Base-by-base conservation (phyloP, 2,797 vertebrate species). In the Sebastes taczanowskii region DNA sequence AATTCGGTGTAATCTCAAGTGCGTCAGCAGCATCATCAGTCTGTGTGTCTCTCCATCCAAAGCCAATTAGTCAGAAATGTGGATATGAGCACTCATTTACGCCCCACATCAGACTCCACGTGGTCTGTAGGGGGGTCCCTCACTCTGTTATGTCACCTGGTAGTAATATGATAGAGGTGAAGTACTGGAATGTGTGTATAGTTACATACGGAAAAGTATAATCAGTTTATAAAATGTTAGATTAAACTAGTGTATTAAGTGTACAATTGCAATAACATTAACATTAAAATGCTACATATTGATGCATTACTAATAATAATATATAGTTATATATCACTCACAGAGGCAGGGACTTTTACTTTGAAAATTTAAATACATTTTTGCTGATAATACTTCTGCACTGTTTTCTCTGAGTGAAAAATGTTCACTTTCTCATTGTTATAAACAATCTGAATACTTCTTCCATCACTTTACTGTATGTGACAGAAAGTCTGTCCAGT, bases 71-170 rank as follows among this genome's bases (percentile, higher is more conserved):
- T 88, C 68, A 81, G 78, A 86, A 86, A 86, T 80, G 71, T 76
- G 84, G 69, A 77, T 69, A 61, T n/a, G 52, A 83, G 60, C 56
- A 25, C 71, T 77, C 38, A 38, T 61, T 74, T 61, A 68, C 4
- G 5, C 8, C 72, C 64, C 74, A 80, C 89, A 94, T 89, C 91
- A 85, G 91, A 93, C 83, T 67, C 78, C 65, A 89, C 32, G 20
- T 69, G 72, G 74, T 73, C 71, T 2, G 49, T 7, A 6, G 38
- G 74, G 52, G 67, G 59, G 14, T 67, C 67, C 65, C 11, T 8
- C 27, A 70, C 64, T 25, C 23, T 42, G 60, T 16, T 53, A 22
- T 22, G 38, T 55, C 63, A 18, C 3, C 52, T 65, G 20, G 25
- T 42, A 16, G 60, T 42, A 46, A 32, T 20, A 14, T 10, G 18